Base-by-base conservation (phyloP, 2,797 vertebrate genomes). In the Chelon auratus region DNA sequence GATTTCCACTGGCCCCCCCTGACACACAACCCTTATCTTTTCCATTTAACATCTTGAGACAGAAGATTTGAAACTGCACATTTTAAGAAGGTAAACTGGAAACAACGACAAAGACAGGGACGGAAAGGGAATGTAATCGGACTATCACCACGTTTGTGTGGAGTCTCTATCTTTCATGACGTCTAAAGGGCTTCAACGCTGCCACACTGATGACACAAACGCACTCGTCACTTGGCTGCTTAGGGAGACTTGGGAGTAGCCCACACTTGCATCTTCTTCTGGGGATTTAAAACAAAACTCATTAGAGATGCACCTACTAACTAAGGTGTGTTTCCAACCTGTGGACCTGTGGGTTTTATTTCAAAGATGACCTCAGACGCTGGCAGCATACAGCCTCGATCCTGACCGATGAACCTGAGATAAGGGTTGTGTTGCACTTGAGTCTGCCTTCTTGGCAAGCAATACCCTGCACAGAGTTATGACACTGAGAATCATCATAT, bases 1-100 rank as follows among this genome's bases (percentile, higher is more conserved):
- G 89, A 93, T 94, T 91, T 92, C 78, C 83, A 87, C 24, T 67
- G 54, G n/a, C n/a, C 22, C 40, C 51, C 67, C 45, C 68, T 55
- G 62, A 74, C 26, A 52, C 14, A 5, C 18, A 62, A 50, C 58
- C 55, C 43, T 77, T 56, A 59, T 77, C 66, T 54, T 76, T 33
- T 65, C 45, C 40, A 65, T 81, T 78, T 73, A 51, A 67, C 47
- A 77, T 80, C 26, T 75, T 9, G 0, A 77, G 75, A 74, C 56
- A 39, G 15, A 47, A 62, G 33, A 62, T 71, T 59, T 56, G 15
- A 47, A 58, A 63, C n/a, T 4, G 3, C 47, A 64, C 15, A 47
- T 36, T 73, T 50, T 22, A 4, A 72, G 13, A 55, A 81, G 66
- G 48, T 57, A 36, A 63, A 67, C 12, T 36, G 18, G 36, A 64